Evolutionary conservation across 2,797 vertebrate species (phyloP).

Genomic region (Coluber constrictor): DNA sequence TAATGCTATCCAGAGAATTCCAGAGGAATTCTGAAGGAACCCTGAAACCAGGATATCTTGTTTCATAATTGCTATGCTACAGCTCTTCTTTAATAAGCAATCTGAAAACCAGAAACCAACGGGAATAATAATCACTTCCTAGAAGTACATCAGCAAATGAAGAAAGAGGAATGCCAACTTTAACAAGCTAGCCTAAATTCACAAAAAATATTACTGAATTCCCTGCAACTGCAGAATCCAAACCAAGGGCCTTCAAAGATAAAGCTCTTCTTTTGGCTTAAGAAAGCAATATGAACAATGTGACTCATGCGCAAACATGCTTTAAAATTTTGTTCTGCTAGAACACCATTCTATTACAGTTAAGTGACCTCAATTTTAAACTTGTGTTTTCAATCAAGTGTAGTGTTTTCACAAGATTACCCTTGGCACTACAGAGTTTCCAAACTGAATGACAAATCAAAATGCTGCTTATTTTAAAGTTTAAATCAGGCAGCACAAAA

Average conservation of each 20-base stretch:
- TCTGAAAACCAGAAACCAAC: background rate
- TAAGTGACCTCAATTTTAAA: background rate
- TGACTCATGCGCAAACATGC: background rate
- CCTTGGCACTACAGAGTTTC: background rate
- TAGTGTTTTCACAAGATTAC: conserved; percentile 23
- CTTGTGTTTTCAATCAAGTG: background rate
- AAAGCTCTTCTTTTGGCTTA: background rate
- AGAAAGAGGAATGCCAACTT: background rate
- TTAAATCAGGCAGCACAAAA: conserved; percentile 22
- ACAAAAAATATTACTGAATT: background rate
- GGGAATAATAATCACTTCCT: background rate
- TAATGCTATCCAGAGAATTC: background rate
- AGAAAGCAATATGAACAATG: background rate
- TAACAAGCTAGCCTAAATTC: background rate
- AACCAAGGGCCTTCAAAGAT: background rate
- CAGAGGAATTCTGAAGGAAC: background rate
- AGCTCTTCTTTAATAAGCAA: background rate
- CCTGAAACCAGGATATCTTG: background rate
- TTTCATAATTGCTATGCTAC: background rate
- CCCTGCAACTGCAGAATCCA: background rate
- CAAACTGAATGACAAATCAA: background rate
- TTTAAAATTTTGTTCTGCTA: rapidly evolving
- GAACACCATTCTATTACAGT: rapidly evolving
- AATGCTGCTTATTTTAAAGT: conserved; percentile 1
- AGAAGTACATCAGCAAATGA: background rate